Evolutionary conservation across 1,140 invertebrate genomes (phyloP), one percentile per base, ranked within the genome.

Genomic region (Hypothenemus hampei): DNA sequence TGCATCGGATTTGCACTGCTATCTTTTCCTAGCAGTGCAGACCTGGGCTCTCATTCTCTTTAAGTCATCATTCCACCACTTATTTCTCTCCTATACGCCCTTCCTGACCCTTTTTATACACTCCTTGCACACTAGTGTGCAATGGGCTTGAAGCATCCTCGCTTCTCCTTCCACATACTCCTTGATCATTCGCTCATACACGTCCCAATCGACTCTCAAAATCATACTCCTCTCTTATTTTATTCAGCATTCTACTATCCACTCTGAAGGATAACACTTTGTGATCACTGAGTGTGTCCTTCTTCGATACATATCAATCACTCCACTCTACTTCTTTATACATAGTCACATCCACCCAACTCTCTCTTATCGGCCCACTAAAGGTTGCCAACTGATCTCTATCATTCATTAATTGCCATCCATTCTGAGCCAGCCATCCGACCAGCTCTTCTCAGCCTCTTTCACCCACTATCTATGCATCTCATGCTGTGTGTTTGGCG

Each of bases 331-430:
- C 19, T 22, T 23, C 23, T 3, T 40, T 37, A 6, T 11, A 29
- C 26, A 49, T 10, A 2, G 48, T 51, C 4, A 51, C 16, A 40
- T 51, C 48, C 4, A 52, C 36, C 6, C 20, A 43, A n/a, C 49
- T 52, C 19, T 29, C 8, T 1, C 49, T 39, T 1, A 19, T 41
- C 10, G 23, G 8, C 10, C 37, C 21, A 1, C 4, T 8, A 35
- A 52, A 52, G 3, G 49, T 52, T 8, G 39, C 5, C 11, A 5
- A 5, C 24, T 29, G 24, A 11, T 5, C 11, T n/a, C n/a, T n/a
- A n/a, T n/a, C n/a, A n/a, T 29, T 5, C 24, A 29, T 29, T 11
- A 11, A 6, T 29, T 6, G 24, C 24, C 24, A 29, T 5, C 24
- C n/a, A n/a, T n/a, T n/a, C n/a, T n/a, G n/a, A 29, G 24, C 24